Conservation (phyloP, 2,797 vertebrate species). For the Characodon lateralis region DNA sequence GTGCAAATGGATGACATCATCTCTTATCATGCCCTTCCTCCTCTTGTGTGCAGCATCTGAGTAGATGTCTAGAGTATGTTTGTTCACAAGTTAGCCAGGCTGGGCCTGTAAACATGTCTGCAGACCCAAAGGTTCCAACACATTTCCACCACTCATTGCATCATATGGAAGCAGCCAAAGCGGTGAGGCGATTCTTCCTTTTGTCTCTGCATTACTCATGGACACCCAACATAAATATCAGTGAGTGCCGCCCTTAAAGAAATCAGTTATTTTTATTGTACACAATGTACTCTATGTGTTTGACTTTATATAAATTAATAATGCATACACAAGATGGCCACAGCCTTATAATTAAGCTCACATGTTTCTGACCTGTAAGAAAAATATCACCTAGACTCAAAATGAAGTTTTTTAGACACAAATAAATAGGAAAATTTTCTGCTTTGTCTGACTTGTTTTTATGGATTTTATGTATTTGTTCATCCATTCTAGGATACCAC, state of each 20-base stretch:
- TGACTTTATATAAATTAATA: not conserved
- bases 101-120: conserved; percentile 44
- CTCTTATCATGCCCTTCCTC: conserved; percentile 45
- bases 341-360: not conserved
- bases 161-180: conserved; percentile 9
- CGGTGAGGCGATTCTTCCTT: too few relatives aligned
- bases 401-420: not conserved
- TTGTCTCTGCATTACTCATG: not conserved
- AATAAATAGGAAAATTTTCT: not conserved
- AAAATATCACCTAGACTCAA: not conserved
- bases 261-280: not conserved
- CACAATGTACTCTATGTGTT: not conserved
- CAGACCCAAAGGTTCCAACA: conserved; percentile 40
- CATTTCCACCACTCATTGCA: conserved; percentile 14
- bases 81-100: conserved; percentile 36
- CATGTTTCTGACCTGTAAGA: not conserved
- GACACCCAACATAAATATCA: not conserved
- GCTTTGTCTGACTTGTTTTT: not conserved
- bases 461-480: not conserved
- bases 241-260: not conserved
- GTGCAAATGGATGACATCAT: conserved; percentile 71
- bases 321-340: not conserved
- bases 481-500: conserved; percentile 75
- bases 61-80: conserved; percentile 63
- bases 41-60: conserved; percentile 27